These are phyloP conservation scores for Drosophila sucinea DNA, from an alignment of 1,140 invertebrate species.

Conservation along the genomic window DNA sequence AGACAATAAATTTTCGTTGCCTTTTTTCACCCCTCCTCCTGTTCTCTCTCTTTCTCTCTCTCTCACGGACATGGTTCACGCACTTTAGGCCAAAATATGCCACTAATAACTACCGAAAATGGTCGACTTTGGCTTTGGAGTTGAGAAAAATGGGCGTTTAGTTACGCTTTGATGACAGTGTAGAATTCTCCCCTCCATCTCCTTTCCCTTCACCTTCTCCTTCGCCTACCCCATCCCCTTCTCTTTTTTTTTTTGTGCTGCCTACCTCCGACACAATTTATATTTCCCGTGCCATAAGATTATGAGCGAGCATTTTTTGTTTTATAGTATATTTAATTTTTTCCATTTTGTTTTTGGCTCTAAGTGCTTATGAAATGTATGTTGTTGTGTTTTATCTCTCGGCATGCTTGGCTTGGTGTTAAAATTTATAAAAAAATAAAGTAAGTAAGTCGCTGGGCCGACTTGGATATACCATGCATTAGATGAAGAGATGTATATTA, in stretches of 20 bases:
- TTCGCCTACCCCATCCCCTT: background rate
- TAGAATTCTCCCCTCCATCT: slow-evolving; percentile 47
- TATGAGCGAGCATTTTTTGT: slow-evolving; percentile 35
- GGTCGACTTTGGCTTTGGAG: slow-evolving; percentile 43
- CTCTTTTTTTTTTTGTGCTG: slow-evolving; percentile 35
- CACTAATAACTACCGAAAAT: slow-evolving; percentile 82
- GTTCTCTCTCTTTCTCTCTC: slow-evolving; percentile 31
- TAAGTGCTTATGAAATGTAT: slow-evolving; percentile 75
- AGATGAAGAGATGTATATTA: too few species aligned
- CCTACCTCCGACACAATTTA: slow-evolving; percentile 64
- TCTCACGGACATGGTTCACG: slow-evolving; percentile 79
- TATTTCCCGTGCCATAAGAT: slow-evolving; percentile 67
- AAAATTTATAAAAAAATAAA: slow-evolving; percentile 27
- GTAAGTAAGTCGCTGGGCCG: too few species aligned
- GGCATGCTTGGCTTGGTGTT: slow-evolving; percentile 71
- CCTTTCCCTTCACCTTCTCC: background rate
- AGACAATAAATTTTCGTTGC: slow-evolving; percentile 79
- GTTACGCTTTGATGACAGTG: slow-evolving; percentile 82
- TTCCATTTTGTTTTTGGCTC: slow-evolving; percentile 21
- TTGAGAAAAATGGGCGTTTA: slow-evolving; percentile 82
- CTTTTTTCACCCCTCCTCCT: background rate
- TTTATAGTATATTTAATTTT: slow-evolving; percentile 13
- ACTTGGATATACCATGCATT: too few species aligned
- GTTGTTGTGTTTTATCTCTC: slow-evolving; percentile 64
- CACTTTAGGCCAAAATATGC: slow-evolving; percentile 81